These are phyloP conservation scores for Chlorodrepanis virens DNA, from an alignment of 2,113 vertebrate genomes.

Conservation along the genomic window DNA sequence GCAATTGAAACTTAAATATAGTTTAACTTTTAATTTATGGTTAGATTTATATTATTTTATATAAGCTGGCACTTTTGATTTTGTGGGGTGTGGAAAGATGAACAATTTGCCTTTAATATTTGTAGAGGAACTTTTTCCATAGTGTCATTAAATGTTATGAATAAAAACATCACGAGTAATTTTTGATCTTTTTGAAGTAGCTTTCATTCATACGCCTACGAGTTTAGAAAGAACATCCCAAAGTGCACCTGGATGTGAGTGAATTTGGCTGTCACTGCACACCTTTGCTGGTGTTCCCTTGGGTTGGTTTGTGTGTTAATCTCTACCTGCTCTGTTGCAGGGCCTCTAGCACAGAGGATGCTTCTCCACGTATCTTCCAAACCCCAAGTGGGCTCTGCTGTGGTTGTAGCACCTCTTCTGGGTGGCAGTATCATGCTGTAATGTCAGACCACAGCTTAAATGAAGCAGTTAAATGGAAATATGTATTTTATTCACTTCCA, in stretches of 20 bases:
- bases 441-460: neutral
- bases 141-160: neutral
- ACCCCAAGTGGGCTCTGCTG: neutral
- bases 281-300: neutral
- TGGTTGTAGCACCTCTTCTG: neutral
- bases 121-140: neutral
- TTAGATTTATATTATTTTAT: neutral
- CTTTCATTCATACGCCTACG: neutral
- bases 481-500: neutral
- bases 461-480: neutral
- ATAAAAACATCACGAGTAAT: neutral
- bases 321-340: neutral
- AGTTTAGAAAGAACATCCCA: neutral
- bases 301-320: accelerated
- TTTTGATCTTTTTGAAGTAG: neutral
- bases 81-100: neutral
- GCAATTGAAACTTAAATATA: slow-evolving; percentile 16
- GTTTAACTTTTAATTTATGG: slow-evolving; percentile 24
- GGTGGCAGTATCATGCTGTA: accelerated
- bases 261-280: neutral
- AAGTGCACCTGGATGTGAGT: neutral
- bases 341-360: no score
- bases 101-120: neutral
- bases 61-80: neutral
- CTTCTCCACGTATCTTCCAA: neutral